A percentile compares a stretch with the other conserved stretches of the same genome.
Evolutionary conservation across 2,113 vertebrate species (phyloP).

Genomic region (Sylvia atricapilla): DNA sequence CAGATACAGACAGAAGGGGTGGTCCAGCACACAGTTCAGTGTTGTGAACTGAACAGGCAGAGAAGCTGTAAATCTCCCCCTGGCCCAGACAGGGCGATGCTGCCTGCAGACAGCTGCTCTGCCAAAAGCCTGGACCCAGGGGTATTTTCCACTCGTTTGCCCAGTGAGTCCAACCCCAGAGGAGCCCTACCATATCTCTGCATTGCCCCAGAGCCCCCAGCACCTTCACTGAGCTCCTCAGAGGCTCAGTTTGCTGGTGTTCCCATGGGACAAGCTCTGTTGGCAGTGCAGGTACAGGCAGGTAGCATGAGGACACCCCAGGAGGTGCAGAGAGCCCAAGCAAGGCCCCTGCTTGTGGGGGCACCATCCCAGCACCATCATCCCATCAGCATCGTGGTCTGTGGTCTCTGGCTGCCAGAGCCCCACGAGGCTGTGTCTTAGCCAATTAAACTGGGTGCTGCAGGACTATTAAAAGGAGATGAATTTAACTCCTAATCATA

Average conservation of each 20-base stretch:
- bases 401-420: background rate
- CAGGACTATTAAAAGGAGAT: background rate
- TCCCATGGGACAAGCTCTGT: accelerated
- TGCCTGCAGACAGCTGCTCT: background rate
- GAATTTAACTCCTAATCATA: background rate
- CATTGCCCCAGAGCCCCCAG: background rate
- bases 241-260: accelerated
- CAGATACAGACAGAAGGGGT: background rate
- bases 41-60: no score
- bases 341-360: accelerated
- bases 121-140: background rate
- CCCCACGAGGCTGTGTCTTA: accelerated
- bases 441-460: background rate
- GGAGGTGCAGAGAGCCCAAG: background rate
- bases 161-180: background rate
- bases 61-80: background rate
- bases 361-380: background rate
- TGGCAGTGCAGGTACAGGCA: background rate
- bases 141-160: background rate
- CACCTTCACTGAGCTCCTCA: background rate
- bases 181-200: background rate
- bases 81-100: accelerated
- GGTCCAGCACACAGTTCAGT: accelerated
- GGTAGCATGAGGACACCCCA: accelerated
- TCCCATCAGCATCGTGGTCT: accelerated